phyloP scores from a whole-genome alignment of 2,797 vertebrate species.

The Clangula hyemalis region DNA sequence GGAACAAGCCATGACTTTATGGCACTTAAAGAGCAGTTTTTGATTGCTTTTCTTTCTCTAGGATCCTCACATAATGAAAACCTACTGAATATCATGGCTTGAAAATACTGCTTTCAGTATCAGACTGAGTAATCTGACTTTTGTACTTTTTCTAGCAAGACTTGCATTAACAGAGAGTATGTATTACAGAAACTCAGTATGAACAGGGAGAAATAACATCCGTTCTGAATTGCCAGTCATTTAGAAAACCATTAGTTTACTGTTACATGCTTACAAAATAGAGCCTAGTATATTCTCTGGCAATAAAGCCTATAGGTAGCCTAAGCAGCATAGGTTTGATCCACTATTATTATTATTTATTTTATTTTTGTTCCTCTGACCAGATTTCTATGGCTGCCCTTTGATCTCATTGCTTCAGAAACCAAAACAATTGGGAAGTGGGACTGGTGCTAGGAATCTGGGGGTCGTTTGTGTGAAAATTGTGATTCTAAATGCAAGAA shows the following conservation, averaged over 20 bases:
- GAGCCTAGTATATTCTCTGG: not conserved
- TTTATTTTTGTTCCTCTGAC: not conserved
- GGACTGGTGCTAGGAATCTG: not conserved
- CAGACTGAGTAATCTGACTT: not conserved
- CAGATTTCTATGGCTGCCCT: not conserved
- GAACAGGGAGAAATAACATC: not conserved
- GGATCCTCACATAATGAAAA: not conserved
- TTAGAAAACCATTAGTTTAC: not conserved
- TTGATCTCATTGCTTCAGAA: not conserved
- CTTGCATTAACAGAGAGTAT: not conserved
- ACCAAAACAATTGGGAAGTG: not conserved
- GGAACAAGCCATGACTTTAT: not conserved
- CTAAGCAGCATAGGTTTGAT: too few species aligned
- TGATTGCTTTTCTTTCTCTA: not conserved
- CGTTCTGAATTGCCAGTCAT: not conserved
- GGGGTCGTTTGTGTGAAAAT: not conserved
- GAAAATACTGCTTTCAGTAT: not conserved
- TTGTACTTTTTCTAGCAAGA: not conserved
- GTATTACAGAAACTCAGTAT: not conserved
- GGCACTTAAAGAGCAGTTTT: not conserved
- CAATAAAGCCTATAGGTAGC: not conserved
- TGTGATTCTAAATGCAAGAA: not conserved
- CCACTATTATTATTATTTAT: not conserved
- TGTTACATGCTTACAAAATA: not conserved
- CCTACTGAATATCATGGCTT: not conserved